Evolutionary conservation across 2,797 vertebrate species (phyloP).

Genomic region (Darevskia nairensis): DNA sequence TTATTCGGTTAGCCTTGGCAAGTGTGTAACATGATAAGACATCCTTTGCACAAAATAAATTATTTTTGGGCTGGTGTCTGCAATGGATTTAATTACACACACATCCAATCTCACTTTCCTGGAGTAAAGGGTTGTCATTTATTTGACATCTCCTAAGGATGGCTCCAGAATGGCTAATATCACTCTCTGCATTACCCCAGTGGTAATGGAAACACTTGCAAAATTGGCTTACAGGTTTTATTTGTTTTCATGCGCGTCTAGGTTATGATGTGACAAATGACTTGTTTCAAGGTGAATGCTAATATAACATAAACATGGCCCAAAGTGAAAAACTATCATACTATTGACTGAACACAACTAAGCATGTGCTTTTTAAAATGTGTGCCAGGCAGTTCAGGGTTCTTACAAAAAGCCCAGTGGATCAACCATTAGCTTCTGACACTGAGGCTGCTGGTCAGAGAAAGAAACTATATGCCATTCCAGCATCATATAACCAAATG

Average conservation of each 20-base stretch:
- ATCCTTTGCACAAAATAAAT: constrained; percentile 63
- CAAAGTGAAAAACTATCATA: constrained; percentile 34
- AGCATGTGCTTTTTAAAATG: not conserved
- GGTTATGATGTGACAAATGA: constrained; percentile 50
- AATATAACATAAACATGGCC: constrained; percentile 30
- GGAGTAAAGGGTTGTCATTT: constrained; percentile 52
- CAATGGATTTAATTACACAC: constrained; percentile 66
- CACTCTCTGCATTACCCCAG: constrained; percentile 34
- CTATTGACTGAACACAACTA: constrained; percentile 47
- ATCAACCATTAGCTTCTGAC: not conserved
- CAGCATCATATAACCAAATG: too few relatives aligned
- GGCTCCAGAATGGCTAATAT: constrained; percentile 48
- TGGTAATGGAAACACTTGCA: constrained; percentile 24
- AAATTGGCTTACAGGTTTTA: constrained; percentile 39
- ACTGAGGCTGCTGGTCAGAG: not conserved
- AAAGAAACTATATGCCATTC: not conserved
- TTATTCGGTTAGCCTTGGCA: constrained; percentile 56
- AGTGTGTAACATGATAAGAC: constrained; percentile 43
- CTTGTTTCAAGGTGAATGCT: constrained; percentile 21
- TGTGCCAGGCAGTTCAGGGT: not conserved
- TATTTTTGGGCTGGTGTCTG: constrained; percentile 55
- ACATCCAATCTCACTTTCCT: constrained; percentile 43
- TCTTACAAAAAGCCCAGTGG: not conserved
- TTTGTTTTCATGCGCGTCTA: constrained; percentile 31
- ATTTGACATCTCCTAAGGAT: constrained; percentile 50